Base-by-base conservation (phyloP, 2,113 vertebrate genomes). In the Oncorhynchus mykiss region DNA sequence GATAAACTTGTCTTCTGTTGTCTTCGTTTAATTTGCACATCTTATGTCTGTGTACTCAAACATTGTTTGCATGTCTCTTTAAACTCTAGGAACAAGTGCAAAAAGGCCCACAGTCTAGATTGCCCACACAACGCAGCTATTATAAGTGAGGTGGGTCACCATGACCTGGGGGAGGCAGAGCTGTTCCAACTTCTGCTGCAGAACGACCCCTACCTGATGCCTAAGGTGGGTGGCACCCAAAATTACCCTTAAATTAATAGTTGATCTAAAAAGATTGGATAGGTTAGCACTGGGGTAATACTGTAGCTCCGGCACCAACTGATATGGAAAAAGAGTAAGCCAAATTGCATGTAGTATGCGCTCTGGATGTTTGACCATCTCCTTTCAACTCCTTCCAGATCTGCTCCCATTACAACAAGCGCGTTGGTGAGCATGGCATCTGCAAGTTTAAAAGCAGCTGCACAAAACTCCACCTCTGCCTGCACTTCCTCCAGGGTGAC, bases 391-490 rank as follows among this genome's bases (percentile, higher is more conserved):
- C 13, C 51, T n/a, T 39, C 3, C 60, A 95, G 94, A 83, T 94
- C 16, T 94, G 94, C 70, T 29, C 45, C 0, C 91, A 93, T 79
- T 95, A 94, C 86, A 95, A 95, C 82, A 93, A 79, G 67, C 93
- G 93, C 14, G 77, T 73, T 1, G 91, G 88, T 49, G 16, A 64
- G 20, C 84, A 91, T 39, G 94, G 93, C 12, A 84, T 81, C 66
- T 95, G 94, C 79, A 90, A 2, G 34, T 89, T 79, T 59, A 31
- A 69, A 65, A 79, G 77, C 1, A 18, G 67, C 5, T 95, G 94
- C 88, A 88, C 9, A 25, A 90, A 88, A 70, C 91, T 95, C 4
- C 93, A 95, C 22, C 7, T 93, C 72, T 95, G 94, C 85, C 87
- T 70, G 82, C 90, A 92, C 86, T 86, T 78, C 80, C 51, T 92